phyloP scores from a whole-genome alignment of 2,797 vertebrate genomes.

The Parauchenoglanis ngamensis region DNA sequence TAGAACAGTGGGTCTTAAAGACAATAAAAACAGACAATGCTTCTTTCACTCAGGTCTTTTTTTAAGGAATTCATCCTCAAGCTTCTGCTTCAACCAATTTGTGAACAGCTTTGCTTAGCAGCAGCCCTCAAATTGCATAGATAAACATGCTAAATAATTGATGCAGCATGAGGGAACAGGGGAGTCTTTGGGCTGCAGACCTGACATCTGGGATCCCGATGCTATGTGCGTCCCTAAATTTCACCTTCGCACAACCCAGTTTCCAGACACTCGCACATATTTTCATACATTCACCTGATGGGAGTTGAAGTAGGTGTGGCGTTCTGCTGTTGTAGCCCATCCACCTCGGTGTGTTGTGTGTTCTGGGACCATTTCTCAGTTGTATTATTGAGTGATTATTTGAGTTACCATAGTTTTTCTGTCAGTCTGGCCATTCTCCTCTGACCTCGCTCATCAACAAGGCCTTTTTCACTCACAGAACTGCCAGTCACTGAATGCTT shows the following conservation, averaged over 20 bases:
- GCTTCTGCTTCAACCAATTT: constrained; percentile 70
- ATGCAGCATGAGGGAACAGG: constrained; percentile 68
- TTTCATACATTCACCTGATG: neutral
- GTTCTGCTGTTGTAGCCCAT: neutral
- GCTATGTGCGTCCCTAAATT: constrained; percentile 14
- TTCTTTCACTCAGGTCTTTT: neutral
- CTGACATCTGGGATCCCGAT: constrained; percentile 45
- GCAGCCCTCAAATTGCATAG: constrained; percentile 76
- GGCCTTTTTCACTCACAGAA: neutral
- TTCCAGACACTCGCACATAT: neutral
- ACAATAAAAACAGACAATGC: neutral
- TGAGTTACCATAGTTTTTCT: neutral
- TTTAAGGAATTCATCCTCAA: constrained; percentile 37
- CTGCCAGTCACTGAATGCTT: neutral
- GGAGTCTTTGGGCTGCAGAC: constrained; percentile 62
- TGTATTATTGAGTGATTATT: neutral
- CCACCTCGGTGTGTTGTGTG: neutral
- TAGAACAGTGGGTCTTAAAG: neutral
- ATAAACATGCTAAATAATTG: constrained; percentile 81
- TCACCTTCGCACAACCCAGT: constrained; percentile 8
- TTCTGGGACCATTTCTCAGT: neutral
- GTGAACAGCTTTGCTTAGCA: constrained; percentile 69
- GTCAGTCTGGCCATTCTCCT: neutral
- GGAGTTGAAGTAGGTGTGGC: neutral
- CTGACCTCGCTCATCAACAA: neutral